Base-by-base conservation (phyloP, 1,140 invertebrate genomes). In the Meloidogyne floridensis region DNA sequence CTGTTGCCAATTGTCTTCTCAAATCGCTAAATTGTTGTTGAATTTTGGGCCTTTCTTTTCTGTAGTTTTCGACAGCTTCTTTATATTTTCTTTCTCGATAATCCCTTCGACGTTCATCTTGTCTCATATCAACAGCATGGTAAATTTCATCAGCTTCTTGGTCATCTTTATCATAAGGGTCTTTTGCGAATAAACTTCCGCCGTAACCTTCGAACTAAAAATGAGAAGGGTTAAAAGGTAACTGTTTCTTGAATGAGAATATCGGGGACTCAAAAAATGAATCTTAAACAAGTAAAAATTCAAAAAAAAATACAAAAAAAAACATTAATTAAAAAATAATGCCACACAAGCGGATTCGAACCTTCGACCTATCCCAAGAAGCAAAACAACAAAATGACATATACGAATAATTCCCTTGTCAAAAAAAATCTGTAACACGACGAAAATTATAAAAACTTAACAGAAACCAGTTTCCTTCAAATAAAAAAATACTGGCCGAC, bases 131-230 rank as follows among this genome's bases (percentile, higher is more conserved):
- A 88, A 99, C 96, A 11, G 95, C 95, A 91, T 98, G 95, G 91
- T 99, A 99, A 87, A 99, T 98, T 42, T 94, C 94, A 93, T 99
- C 98, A 10, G 98, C 98, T 92, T 99, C 98, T 90, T 98, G 97
- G 91, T 99, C 98, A 91, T 99, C 98, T 93, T 99, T 98, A 89
- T 99, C 97, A 91, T 99, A 99, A 1, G 98, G 97, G 93, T 99
- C 98, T 91, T 98, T 99, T 77, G 95, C 96, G 89, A 98, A 99
- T 3, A 99, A 91, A 76, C 95, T 98, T n/a, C 97, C 97, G 88
- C 96, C 96, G 91, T 99, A 99, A 70, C 98, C 98, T 87, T 95
- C 95, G 91, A 99, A 99, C 92, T 93, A 85, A 84, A 88, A 86
- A 69, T 9, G 9, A 77, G n/a, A 54, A 69, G 11, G n/a, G 4